A percentile compares a stretch with the other conserved stretches of the same genome.
Evolutionary conservation across 2,888 invertebrate species (phyloP).

Genomic region (Mythimna loreyi): DNA sequence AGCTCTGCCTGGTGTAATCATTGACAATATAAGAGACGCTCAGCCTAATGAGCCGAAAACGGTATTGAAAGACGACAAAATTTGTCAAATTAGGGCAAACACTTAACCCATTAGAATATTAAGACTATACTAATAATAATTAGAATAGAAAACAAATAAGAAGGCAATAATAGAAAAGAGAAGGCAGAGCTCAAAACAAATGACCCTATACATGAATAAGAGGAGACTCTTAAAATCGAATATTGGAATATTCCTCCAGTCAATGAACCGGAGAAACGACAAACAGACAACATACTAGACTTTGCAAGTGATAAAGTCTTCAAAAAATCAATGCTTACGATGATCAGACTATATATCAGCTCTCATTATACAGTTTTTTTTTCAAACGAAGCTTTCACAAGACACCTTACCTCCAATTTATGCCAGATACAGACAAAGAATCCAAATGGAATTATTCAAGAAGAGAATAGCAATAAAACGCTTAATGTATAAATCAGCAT

Average conservation of each 20-base stretch:
- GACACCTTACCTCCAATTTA: constrained; percentile 6
- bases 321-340: constrained; percentile 5
- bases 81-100: neutral
- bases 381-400: constrained; percentile 1
- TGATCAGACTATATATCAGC: constrained; percentile 4
- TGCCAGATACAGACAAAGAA: constrained; percentile 2
- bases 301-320: neutral
- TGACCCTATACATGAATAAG: neutral
- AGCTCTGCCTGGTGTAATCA: constrained; percentile 11
- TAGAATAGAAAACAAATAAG: constrained; percentile 19
- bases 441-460: constrained; percentile 12
- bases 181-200: constrained; percentile 22
- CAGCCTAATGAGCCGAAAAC: constrained; percentile 4
- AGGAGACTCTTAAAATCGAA: constrained; percentile 6
- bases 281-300: constrained; percentile 35
- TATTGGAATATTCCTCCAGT: constrained; percentile 13
- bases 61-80: constrained; percentile 4
- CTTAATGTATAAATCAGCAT: constrained; percentile 25
- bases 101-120: constrained; percentile 5
- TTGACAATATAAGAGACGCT: neutral
- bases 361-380: neutral
- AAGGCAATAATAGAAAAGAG: constrained; percentile 7
- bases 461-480: constrained; percentile 12
- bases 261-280: constrained; percentile 7
- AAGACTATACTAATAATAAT: constrained; percentile 2